Evolutionary conservation across 2,113 vertebrate species (phyloP), one percentile per base, ranked within the genome.

Genomic region (Ophiodon elongatus): DNA sequence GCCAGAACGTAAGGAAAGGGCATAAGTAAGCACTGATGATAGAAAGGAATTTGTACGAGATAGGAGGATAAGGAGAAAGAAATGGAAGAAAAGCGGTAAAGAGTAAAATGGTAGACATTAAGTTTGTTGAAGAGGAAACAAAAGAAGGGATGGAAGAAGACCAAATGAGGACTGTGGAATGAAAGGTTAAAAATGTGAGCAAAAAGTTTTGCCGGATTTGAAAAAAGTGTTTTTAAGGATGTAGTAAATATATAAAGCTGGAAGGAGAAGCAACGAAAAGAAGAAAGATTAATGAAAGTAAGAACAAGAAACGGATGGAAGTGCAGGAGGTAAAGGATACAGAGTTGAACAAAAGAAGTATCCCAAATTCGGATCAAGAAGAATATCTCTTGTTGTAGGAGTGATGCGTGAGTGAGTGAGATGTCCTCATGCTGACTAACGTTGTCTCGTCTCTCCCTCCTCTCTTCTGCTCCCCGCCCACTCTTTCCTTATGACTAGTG

Each of bases 401-500:
- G 29, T 23, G 27, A 82, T 25, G 31, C 6, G 25, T 9, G 52
- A 67, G 15, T 56, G 56, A 14, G n/a, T 8, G 10, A 15, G 5
- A 47, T 47, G 17, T 57, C 10, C 52, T 70, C 6, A 66, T 56
- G 43, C 5, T 71, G 19, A 57, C 63, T 60, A 66, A 82, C 47
- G 3, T 21, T 80, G 4, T 11, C 27, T 45, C 43, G 7, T 67
- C 37, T 75, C 73, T 27, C n/a, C 25, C 14, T 57, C 9, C n/a
- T 45, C 23, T 57, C 13, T 21, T 13, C 7, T 60, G 19, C 54
- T 71, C 6, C 21, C 6, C 4, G 2, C 15, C 25, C n/a, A n/a
- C n/a, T n/a, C 2, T 60, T 23, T 82, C 45, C 13, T 56, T 45
- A 27, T 65, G 5, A 9, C 29, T 19, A 99, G 98, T 99, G 90